A percentile compares a stretch with the other conserved stretches of the same genome.
Evolutionary conservation across 1,140 invertebrate genomes (phyloP).

Genomic region (Drosophila chauvacae): DNA sequence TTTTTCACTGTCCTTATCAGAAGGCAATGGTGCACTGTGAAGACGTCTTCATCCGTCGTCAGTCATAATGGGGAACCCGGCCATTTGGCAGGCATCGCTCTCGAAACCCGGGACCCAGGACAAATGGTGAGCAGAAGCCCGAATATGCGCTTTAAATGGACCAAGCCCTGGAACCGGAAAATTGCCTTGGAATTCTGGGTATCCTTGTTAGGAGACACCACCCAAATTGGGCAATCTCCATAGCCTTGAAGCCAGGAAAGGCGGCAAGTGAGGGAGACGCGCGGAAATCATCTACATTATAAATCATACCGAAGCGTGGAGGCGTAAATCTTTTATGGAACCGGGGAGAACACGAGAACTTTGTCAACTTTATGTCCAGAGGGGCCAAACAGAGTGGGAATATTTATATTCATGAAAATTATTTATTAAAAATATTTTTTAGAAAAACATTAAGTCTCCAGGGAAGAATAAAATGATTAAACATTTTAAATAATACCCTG

Average conservation of each 20-base stretch:
- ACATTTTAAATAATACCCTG: not conserved
- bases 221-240: not conserved
- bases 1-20: conserved; percentile 65
- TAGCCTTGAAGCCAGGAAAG: conserved; percentile 1
- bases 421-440: not conserved
- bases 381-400: not conserved
- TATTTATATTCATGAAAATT: conserved; percentile 13
- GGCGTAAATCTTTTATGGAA: conserved; percentile 33
- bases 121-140: conserved; percentile 20
- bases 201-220: conserved; percentile 7
- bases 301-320: conserved; percentile 24
- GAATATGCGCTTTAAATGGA: not conserved
- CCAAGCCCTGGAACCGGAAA: conserved; percentile 1
- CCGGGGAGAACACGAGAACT: conserved; percentile 24
- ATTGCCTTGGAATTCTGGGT: not conserved
- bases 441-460: not conserved
- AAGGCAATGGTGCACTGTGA: conserved; percentile 63
- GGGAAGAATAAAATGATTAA: too few relatives aligned
- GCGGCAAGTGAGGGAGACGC: not conserved
- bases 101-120: conserved; percentile 14
- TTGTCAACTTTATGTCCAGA: conserved; percentile 14
- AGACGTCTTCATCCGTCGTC: conserved; percentile 51
- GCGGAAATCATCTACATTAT: conserved; percentile 30
- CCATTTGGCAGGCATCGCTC: conserved; percentile 34
- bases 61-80: conserved; percentile 29